Conservation (phyloP, 2,797 vertebrate species). For the Myotis pilosus region DNA sequence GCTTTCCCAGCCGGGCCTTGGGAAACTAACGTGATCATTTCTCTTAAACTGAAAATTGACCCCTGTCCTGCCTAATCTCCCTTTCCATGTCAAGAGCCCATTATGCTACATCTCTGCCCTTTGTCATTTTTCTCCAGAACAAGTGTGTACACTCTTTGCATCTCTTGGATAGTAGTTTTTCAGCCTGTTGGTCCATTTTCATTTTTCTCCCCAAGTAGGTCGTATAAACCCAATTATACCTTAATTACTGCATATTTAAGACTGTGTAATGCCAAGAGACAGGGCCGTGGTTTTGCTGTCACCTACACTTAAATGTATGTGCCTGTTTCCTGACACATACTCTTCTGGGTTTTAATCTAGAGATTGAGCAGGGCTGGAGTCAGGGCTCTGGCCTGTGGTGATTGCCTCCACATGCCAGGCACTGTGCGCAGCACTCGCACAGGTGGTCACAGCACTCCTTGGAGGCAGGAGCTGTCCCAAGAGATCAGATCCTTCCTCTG, state of each 20-base stretch:
- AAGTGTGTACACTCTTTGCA: not conserved
- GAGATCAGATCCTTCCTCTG: not conserved
- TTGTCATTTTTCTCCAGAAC: not conserved
- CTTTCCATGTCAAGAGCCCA: not conserved
- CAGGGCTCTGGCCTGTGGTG: not conserved
- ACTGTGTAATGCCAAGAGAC: not conserved
- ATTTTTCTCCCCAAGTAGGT: not conserved
- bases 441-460: not conserved
- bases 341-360: not conserved
- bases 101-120: not conserved
- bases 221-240: not conserved
- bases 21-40: not conserved
- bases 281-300: not conserved
- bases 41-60: not conserved
- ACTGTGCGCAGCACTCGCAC: accelerated
- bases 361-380: no score
- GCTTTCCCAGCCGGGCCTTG: not conserved
- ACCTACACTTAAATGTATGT: not conserved
- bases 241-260: not conserved
- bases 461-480: not conserved
- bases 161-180: not conserved
- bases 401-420: not conserved
- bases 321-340: not conserved
- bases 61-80: not conserved
- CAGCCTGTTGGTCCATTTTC: not conserved